Evolutionary conservation across 2,888 invertebrate genomes (phyloP), one percentile per base, ranked within the genome.

Genomic region (Rapana venosa): DNA sequence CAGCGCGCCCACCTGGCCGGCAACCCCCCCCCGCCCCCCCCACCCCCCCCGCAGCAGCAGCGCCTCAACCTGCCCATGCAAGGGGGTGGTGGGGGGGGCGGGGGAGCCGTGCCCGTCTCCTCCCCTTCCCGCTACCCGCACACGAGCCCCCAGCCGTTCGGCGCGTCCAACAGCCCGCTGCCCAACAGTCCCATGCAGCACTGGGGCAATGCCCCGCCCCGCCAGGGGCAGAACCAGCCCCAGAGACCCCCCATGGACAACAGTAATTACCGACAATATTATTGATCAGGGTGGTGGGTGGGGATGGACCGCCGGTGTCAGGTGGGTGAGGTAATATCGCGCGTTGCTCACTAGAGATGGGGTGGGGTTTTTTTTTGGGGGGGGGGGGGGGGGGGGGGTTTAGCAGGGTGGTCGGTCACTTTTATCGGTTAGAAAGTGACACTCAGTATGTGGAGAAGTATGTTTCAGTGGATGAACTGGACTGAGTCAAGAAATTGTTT

Each of bases 221-320:
- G 91, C 32, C 90, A 88, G 83, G 70, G 87, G 15, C 89, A 90
- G 84, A 83, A 90, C 86, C 90, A 90, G 93, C 90, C 88, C 84
- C 90, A 91, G 70, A 90, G 90, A 35, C 91, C 90, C 56, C 77
- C 77, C 35, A 15, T 13, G 5, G 87, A 87, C 74, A 74, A 47
- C 36, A 77, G 74, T 8, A 77, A 87, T n/a, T 91, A 93, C 88
- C 92, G 92, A 79, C 93, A 93, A 87, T 94, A 93, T 87, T 94
- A 91, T 87, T 91, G 47, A 47, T 79, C 4, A 47, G 8, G 47
- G 47, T 47, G 8, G 47, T 5, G 47, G 4, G 47, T 47, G 47
- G 2, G 2, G 47, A 47, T 47, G 47, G 47, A 47, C 47, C 8
- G 47, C 4, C 8, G 47, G 47, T 47, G 47, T 47, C 8, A 47